Base-by-base conservation (phyloP, 2,888 invertebrate species). In the Mesodorylaimus sp. region DNA sequence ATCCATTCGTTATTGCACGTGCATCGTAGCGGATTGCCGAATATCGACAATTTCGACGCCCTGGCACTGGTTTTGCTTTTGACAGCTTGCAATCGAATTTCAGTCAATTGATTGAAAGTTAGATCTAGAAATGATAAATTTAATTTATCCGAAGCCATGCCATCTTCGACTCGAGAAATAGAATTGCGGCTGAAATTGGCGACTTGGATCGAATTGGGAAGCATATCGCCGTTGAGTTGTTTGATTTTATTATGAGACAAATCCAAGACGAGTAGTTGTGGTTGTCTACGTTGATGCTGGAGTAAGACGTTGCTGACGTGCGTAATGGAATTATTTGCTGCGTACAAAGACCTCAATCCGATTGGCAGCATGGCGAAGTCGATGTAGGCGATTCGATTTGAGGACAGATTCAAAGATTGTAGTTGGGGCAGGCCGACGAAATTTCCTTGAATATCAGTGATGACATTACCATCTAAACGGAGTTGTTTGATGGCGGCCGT, bases 1-100 rank as follows among this genome's bases (percentile, higher is more conserved):
- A 85, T 68, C 86, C 85, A 87, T 65, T 83, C 83, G 83, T 86
- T 83, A 53, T 81, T 81, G 66, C 85, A 86, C 68, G 84, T 83
- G 70, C 87, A 87, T 61, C 80, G 77, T 64, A 83, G 79, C 50
- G 84, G 83, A 70, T 87, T 87, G 56, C 80, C 80, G 45, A 81
- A 83, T 54, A 86, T 79, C 65, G 80, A 80, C 67, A 85, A 83
- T 68, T 83, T 81, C 3, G 83, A 81, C 52, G 82, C 74, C 25
- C 21, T 27, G 19, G 38, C 23, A 16, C n/a, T 2, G 41, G 38
- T 23, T 32, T 32, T 32, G 32, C 10, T 32, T 16, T 10, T n/a
- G 13, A 36, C 24, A 50, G 23, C 36, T 10, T 7, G 16, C 19
- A 21, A 43, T 16, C 45, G 25, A 16, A 53, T 3, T 3, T 36